These are phyloP conservation scores for Anticlea derivata DNA, from an alignment of 2,888 invertebrate species.

Conservation along the genomic window DNA sequence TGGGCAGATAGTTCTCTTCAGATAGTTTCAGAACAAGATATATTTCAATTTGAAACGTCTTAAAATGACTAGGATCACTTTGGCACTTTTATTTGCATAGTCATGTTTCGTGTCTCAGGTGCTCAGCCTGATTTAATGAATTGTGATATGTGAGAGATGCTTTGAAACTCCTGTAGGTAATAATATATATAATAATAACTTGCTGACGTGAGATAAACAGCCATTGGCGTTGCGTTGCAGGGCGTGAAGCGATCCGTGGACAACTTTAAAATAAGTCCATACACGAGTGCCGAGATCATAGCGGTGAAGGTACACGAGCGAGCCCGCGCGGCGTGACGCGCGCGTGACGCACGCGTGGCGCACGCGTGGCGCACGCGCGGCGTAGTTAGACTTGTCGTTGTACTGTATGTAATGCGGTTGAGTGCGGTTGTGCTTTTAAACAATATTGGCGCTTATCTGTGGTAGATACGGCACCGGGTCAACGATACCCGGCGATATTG, in stretches of 20 bases:
- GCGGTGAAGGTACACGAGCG: slow-evolving; percentile 94
- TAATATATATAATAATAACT: no score
- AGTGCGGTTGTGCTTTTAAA: slow-evolving; percentile 7
- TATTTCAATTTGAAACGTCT: no score
- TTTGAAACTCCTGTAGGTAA: no score
- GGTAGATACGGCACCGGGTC: neutral
- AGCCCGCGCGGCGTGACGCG: neutral
- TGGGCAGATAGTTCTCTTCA: no score
- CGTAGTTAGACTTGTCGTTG: slow-evolving; percentile 3
- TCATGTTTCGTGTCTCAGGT: no score
- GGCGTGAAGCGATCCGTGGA: slow-evolving; percentile 96
- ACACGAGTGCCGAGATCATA: slow-evolving; percentile 93
- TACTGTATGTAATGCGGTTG: neutral
- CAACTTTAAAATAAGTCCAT: slow-evolving; percentile 87
- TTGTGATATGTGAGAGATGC: no score
- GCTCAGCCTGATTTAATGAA: no score
- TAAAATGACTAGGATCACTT: no score
- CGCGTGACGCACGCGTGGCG: slow-evolving; percentile 4
- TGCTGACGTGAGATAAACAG: neutral
- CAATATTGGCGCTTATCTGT: slow-evolving; percentile 14
- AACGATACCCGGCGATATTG: neutral
- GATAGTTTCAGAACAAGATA: no score
- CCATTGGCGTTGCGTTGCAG: slow-evolving; percentile 80
- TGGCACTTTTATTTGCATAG: no score
- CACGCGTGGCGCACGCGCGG: slow-evolving; percentile 1